Base-by-base conservation (phyloP, 2,113 vertebrate genomes). In the Murina feae region DNA sequence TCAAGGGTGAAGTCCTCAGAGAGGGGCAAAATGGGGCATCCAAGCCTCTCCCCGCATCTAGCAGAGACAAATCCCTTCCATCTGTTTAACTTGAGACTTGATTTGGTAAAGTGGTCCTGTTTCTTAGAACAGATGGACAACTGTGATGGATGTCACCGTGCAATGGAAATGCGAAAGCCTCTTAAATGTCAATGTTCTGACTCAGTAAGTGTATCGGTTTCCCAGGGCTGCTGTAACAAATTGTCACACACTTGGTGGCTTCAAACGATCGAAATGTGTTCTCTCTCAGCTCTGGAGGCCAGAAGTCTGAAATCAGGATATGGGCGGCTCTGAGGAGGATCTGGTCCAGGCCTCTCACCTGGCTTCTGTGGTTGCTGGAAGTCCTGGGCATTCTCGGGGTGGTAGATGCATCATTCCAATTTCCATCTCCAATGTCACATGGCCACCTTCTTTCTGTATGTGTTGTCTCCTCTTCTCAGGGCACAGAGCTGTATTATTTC, bases 151-250 rank as follows among this genome's bases (percentile, higher is more conserved):
- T 91, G 74, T 60, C 86, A 58, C 11, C 8, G 0, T 2, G 8
- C 18, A 1, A 0, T 10, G 78, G 23, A 32, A 78, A 51, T 8
- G 51, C 32, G 47, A 55, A 16, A 4, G 25, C 76, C 69, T 85
- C 92, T 81, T 74, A 87, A 87, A 51, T 85, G 69, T 71, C 83
- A 65, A 74, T 80, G 32, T 85, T 71, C 32, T 53, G 39, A 80
- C 47, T 69, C 78, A 60, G 86, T 7, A 84, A 68, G 28, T 37
- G 20, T 68, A 37, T 51, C 53, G 6, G 49, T 51, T 75, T 81
- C 79, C 78, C 18, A 6, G 6, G 37, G 82, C 58, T 88, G 51
- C 66, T 12, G 30, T 18, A 44, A 85, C 72, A 71, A 86, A 75
- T 80, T 20, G 37, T 37, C 21, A 17, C 14, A n/a, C 30, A 39